Base-by-base conservation (phyloP, 2,113 vertebrate genomes). In the Varanus salvator region DNA sequence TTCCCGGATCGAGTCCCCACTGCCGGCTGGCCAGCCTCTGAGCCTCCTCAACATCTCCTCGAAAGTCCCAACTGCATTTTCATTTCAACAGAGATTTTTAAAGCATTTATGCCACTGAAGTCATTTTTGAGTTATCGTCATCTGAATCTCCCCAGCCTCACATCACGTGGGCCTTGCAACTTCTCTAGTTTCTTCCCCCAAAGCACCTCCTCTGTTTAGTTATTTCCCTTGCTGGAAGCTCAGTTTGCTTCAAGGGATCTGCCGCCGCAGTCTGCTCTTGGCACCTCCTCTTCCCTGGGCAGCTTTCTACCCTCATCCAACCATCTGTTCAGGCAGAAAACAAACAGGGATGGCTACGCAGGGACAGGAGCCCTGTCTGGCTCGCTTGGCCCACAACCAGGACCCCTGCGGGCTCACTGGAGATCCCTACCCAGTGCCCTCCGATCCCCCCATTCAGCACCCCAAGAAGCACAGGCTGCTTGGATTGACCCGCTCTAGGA, bases 81-180 rank as follows among this genome's bases (percentile, higher is more conserved):
- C 11, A 38, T 66, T 78, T 69, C 27, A 75, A 15, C 87, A 82
- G 72, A 68, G 54, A 31, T 0, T 5, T 4, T 15, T 75, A 84
- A 52, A 68, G 6, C 25, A 0, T 0, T 17, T 50, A 66, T 85
- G 76, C 27, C 50, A 68, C 25, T 1, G 1, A n/a, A 31, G 29
- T 2, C 0, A 2, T 29, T 3, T n/a, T 21, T 57, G 76, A 29
- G 0, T 38, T 82, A 38, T 80, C 76, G 60, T 69, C 80, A 68
- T 91, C 90, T 89, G 87, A 14, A 86, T 68, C 72, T 80, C 44
- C 92, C 68, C 25, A 14, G 80, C 74, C 87, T 83, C 1, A 44
- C 38, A 44, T 44, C 38, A 44, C 38, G 3, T 44, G 38, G 38
- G 38, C 38, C 38, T 44, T 44, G 38, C 38, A 44, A 44, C 38